These are phyloP conservation scores for Furcifer pardalis DNA, from an alignment of 2,797 vertebrate genomes.

Conservation along the genomic window DNA sequence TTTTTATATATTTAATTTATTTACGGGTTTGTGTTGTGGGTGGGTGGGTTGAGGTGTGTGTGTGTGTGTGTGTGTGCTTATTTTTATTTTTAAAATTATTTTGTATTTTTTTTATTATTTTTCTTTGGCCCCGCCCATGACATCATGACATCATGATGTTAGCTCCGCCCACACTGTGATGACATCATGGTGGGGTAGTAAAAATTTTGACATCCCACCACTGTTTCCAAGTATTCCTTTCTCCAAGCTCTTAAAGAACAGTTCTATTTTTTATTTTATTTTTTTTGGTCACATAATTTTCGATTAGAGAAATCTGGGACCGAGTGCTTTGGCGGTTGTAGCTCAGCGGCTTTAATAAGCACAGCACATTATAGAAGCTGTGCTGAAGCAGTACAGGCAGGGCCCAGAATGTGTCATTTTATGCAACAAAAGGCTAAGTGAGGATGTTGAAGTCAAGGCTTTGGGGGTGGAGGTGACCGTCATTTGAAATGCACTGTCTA, in stretches of 20 bases:
- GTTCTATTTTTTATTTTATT: no score
- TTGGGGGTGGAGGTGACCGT: slow-evolving; percentile 56
- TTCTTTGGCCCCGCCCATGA: no score
- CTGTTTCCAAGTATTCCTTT: slow-evolving; percentile 45
- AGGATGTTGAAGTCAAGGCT: slow-evolving; percentile 59
- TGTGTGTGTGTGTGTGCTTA: no score
- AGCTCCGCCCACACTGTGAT: no score
- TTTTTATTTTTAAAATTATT: no score
- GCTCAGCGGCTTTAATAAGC: slow-evolving; percentile 56
- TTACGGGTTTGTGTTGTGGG: no score
- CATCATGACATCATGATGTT: no score
- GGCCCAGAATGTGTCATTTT: slow-evolving; percentile 40
- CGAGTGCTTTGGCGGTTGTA: slow-evolving; percentile 61
- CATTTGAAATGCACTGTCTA: slow-evolving; percentile 71
- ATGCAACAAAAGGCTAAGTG: slow-evolving; percentile 49
- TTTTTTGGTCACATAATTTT: slow-evolving; percentile 49
- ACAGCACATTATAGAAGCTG: slow-evolving; percentile 18
- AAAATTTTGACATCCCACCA: no score
- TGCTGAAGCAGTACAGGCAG: slow-evolving; percentile 8
- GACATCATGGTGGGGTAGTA: no score
- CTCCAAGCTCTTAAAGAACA: slow-evolving; percentile 46
- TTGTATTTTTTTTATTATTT: no score
- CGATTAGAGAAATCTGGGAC: slow-evolving; percentile 53
- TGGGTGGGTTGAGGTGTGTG: no score
- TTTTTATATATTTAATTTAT: no score